Evolutionary conservation across 1,140 invertebrate genomes (phyloP).

Genomic region (Temnothorax longispinosus): DNA sequence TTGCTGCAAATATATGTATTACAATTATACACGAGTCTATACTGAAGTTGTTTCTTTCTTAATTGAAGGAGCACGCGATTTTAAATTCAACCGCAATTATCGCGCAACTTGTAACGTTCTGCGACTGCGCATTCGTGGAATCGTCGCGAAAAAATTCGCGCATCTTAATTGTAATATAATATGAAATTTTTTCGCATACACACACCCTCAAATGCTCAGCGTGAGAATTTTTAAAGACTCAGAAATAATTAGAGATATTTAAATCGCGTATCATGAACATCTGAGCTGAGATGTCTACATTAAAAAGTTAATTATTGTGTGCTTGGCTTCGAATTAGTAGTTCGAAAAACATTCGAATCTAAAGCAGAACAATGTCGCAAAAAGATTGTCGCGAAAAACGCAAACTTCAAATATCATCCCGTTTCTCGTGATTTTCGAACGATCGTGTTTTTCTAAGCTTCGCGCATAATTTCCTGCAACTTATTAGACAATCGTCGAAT

Average conservation of each 20-base stretch:
- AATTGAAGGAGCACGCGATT: no score
- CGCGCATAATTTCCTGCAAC: neutral
- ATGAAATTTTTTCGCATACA: neutral
- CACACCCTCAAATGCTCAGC: neutral
- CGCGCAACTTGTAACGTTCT: neutral
- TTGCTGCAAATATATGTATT: no score
- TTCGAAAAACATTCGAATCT: neutral
- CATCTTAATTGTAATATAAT: neutral
- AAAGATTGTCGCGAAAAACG: neutral
- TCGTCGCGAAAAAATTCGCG: no score
- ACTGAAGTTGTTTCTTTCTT: no score
- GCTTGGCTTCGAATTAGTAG: neutral
- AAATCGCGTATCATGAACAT: neutral
- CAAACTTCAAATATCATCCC: neutral
- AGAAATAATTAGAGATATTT: neutral
- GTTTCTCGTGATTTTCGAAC: neutral
- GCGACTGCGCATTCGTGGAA: no score
- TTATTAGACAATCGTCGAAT: neutral
- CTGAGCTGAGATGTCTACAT: neutral
- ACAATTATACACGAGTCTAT: no score
- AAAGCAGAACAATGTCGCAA: neutral
- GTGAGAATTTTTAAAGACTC: neutral
- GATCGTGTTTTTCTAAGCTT: neutral
- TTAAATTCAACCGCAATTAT: neutral
- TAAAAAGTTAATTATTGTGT: neutral